phyloP scores from a whole-genome alignment of 2,797 vertebrate species.

The Crocidura indochinensis region DNA sequence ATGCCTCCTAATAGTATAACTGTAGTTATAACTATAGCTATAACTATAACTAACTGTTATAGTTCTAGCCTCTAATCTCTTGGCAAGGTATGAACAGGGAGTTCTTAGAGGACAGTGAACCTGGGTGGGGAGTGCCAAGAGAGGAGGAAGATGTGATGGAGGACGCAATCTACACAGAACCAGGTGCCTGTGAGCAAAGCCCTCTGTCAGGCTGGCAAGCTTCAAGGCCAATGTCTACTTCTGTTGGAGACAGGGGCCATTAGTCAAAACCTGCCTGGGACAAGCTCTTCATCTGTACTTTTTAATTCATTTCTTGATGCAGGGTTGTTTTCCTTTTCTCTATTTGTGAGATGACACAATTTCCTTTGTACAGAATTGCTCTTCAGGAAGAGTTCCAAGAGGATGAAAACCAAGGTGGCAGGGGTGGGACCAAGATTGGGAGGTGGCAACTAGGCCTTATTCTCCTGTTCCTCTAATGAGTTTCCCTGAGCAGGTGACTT shows the following conservation, averaged over 20 bases:
- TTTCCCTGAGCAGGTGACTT: background rate
- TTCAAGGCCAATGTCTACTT: background rate
- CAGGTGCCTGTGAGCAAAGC: background rate
- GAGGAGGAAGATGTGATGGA: background rate
- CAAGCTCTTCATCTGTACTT: background rate
- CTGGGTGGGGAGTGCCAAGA: background rate
- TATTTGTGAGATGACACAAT: background rate
- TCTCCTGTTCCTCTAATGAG: background rate
- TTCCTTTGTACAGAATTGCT: background rate
- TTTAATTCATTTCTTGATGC: conserved; percentile 12
- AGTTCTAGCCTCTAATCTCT: no score
- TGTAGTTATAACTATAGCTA: no score
- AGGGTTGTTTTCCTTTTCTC: background rate
- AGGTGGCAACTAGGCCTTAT: background rate
- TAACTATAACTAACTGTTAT: no score
- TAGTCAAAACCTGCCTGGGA: background rate
- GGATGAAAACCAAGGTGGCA: background rate
- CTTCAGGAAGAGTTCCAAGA: background rate
- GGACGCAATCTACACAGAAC: rapidly evolving
- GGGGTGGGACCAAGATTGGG: background rate
- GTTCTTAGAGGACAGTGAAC: no score
- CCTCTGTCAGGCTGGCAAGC: no score
- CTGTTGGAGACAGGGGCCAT: background rate
- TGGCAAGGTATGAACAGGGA: no score
- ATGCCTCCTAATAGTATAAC: no score